These are phyloP conservation scores for Macropus fuliginosus DNA, from an alignment of 2,797 vertebrate species.

Conservation along the genomic window DNA sequence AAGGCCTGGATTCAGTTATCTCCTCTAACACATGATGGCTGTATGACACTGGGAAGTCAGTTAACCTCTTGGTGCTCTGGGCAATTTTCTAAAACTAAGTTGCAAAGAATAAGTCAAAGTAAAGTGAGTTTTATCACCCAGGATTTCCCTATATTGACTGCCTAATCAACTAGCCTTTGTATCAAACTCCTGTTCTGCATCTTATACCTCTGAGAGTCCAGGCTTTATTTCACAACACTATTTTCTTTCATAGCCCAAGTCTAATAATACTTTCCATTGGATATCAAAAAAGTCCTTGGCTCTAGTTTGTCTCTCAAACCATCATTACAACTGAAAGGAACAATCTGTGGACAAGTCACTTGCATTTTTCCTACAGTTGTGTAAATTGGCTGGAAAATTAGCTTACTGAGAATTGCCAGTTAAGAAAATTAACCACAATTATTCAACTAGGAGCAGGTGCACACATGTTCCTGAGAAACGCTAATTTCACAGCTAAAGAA, in stretches of 20 bases:
- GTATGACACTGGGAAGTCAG: not conserved
- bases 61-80: not conserved
- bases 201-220: not conserved
- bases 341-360: not conserved
- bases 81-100: not conserved
- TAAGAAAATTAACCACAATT: not conserved
- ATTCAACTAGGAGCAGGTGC: not conserved
- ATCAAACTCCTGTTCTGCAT: not conserved
- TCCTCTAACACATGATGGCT: not conserved
- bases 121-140: not conserved
- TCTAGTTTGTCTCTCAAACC: not conserved
- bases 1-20: not conserved
- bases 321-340: not conserved
- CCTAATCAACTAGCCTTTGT: not conserved
- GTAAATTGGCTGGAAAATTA: not conserved
- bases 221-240: not conserved
- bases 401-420: not conserved
- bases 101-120: not conserved
- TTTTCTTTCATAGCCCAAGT: not conserved
- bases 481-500: not conserved
- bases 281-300: not conserved
- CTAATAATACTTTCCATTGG: not conserved
- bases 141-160: not conserved
- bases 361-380: not conserved
- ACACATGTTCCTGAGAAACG: not conserved